Evolutionary conservation across 2,797 vertebrate species (phyloP).

Genomic region (Trachops cirrhosus): DNA sequence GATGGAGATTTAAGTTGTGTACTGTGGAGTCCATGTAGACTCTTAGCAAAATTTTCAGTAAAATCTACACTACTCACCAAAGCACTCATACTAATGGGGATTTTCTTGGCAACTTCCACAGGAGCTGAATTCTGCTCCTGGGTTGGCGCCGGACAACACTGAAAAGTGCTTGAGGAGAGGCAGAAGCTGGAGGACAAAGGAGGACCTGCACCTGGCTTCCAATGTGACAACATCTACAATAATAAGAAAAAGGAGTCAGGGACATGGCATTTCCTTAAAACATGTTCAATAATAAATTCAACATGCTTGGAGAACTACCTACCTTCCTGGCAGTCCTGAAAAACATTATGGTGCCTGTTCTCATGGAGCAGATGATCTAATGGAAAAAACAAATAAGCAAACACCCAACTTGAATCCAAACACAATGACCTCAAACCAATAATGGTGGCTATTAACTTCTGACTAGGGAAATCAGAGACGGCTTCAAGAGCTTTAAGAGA

Average conservation of each 20-base stretch:
- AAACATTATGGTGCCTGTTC: background rate
- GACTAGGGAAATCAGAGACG: background rate
- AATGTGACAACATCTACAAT: background rate
- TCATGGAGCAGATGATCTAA: background rate
- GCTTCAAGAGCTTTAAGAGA: background rate
- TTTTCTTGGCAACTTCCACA: background rate
- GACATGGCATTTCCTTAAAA: background rate
- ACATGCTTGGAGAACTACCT: background rate
- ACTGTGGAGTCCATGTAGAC: background rate
- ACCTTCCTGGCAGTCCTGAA: background rate
- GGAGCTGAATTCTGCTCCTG: background rate
- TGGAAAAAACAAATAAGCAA: slow-evolving; percentile 5
- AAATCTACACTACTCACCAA: background rate
- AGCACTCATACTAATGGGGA: background rate
- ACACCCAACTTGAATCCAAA: slow-evolving; percentile 6
- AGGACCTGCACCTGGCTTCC: background rate
- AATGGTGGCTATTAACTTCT: background rate
- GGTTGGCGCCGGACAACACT: background rate
- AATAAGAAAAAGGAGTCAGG: background rate
- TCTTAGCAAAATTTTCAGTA: background rate
- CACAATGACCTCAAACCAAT: background rate
- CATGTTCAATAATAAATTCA: background rate
- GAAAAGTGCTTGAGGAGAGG: background rate
- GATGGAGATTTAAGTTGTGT: background rate
- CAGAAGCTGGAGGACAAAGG: background rate